Base-by-base conservation (phyloP, 2,888 invertebrate species). In the Lasioglossum morio region DNA sequence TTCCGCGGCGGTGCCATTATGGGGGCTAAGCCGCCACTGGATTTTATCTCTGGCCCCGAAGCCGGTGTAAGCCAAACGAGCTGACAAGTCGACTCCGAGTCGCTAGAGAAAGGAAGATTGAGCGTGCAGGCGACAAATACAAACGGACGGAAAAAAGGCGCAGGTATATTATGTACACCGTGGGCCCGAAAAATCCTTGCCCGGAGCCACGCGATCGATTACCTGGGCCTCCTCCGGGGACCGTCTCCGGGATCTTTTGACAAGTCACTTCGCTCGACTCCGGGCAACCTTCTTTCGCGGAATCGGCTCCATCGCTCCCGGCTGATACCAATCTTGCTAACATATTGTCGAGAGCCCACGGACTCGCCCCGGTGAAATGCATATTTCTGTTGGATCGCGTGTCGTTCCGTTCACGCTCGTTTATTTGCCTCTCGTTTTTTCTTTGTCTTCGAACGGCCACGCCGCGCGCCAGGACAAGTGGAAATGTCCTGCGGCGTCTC, bases 1-100 rank as follows among this genome's bases (percentile, higher is more conserved):
- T 86, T 87, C 60, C 86, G 87, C 87, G 84, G 78, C 79, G 82
- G 77, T 84, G 88, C 87, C 82, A 91, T 91, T 91, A 87, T 69
- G 82, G 82, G 82, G 87, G 82, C 90, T 92, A 91, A 91, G 85
- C 86, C 87, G 86, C 86, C 86, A 88, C 84, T 74, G 90, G 91
- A 91, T 90, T 92, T 91, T 91, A 90, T 91, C 87, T 86, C 82
- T 53, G 60, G 60, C 30, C 66, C 63, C 69, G 30, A 10, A 82
- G 79, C 80, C 66, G 82, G 63, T 87, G 89, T 82, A 88, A 91
- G 78, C 87, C 81, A 81, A 92, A 82, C 84, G 81, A 81, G 87
- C 70, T 87, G 85, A 87, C 86, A 88, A 86, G 84, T 79, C 69
- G 37, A n/a, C 69, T 66, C 63, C 69, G 40, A 66, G 79, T 84